Evolutionary conservation across 2,888 invertebrate species (phyloP), one percentile per base, ranked within the genome.

Genomic region (Clistopyga incitator): DNA sequence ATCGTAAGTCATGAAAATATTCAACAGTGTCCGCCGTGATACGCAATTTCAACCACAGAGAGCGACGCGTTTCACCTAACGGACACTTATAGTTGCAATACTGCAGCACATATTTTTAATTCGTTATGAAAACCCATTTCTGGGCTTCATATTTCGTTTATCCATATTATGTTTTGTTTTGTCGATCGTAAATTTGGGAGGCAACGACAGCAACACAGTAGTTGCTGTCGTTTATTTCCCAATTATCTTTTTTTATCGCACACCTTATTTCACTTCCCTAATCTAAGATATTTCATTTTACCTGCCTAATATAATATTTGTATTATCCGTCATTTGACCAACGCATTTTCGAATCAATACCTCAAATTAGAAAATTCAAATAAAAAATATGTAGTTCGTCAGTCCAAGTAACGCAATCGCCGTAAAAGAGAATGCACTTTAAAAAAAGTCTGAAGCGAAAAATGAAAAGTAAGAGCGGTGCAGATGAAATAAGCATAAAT

Each of bases 161-260:
- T 83, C 83, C 83, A 83, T 80, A 80, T 78, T 70, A 77, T 68
- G 18, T 54, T 65, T 52, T 18, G 77, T 50, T 11, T 56, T 68
- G 47, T 59, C 29, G 25, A 38, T 71, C 71, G 25, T 42, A 8
- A 13, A 42, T 18, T 45, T 29, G 38, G 45, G n/a, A n/a, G n/a
- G n/a, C n/a, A n/a, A 11, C n/a, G 6, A 6, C 47, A 67, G 13
- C 54, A 47, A 67, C 23, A 38, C 38, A 38, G 64, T 3, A 11
- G 18, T 64, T 61, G n/a, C n/a, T n/a, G n/a, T n/a, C n/a, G n/a
- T n/a, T 10, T 59, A 13, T 34, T 34, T 61, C n/a, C 34, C 6
- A 71, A 54, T 59, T 29, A 34, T 38, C 18, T 15, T 18, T 29
- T 29, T 13, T 13, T 13, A 29, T 1, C 15, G 15, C 3, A 13